These are phyloP conservation scores for Colletes gigas DNA, from an alignment of 1,140 invertebrate genomes.

Conservation along the genomic window DNA sequence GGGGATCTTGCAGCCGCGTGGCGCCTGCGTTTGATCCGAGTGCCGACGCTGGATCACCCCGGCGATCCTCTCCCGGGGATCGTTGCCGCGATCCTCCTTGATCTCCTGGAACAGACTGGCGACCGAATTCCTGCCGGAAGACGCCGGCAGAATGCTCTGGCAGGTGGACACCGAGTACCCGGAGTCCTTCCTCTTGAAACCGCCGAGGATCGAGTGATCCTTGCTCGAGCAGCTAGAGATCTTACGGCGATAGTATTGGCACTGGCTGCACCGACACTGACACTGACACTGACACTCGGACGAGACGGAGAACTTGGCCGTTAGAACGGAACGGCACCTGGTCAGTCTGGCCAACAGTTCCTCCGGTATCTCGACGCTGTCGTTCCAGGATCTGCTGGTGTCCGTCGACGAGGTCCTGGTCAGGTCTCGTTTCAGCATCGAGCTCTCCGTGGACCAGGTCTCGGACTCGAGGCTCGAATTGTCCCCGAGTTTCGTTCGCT, in stretches of 20 bases:
- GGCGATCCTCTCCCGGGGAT: slow-evolving; percentile 17
- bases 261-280: slow-evolving; percentile 58
- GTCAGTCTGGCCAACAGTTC: slow-evolving; percentile 53
- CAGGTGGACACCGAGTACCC: slow-evolving; percentile 70
- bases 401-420: slow-evolving; percentile 43
- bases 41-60: slow-evolving; percentile 55
- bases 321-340: slow-evolving; percentile 35
- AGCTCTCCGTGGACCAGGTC: slow-evolving; percentile 59
- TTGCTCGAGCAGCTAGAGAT: slow-evolving; percentile 51
- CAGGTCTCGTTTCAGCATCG: slow-evolving; percentile 35
- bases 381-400: slow-evolving; percentile 60
- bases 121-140: slow-evolving; percentile 62
- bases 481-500: slow-evolving; percentile 27
- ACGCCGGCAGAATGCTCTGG: slow-evolving; percentile 66
- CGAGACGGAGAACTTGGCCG: slow-evolving; percentile 9
- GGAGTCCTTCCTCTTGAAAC: slow-evolving; percentile 63
- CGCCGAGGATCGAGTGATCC: slow-evolving; percentile 54
- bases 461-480: slow-evolving; percentile 58
- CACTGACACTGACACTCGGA: slow-evolving; percentile 35
- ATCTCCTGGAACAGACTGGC: slow-evolving; percentile 52
- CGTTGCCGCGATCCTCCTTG: slow-evolving; percentile 37
- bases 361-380: slow-evolving; percentile 44
- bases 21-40: slow-evolving; percentile 63
- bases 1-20: slow-evolving; percentile 38
- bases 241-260: slow-evolving; percentile 51